Base-by-base conservation (phyloP, 2,888 invertebrate species). In the Lasius fuliginosus region DNA sequence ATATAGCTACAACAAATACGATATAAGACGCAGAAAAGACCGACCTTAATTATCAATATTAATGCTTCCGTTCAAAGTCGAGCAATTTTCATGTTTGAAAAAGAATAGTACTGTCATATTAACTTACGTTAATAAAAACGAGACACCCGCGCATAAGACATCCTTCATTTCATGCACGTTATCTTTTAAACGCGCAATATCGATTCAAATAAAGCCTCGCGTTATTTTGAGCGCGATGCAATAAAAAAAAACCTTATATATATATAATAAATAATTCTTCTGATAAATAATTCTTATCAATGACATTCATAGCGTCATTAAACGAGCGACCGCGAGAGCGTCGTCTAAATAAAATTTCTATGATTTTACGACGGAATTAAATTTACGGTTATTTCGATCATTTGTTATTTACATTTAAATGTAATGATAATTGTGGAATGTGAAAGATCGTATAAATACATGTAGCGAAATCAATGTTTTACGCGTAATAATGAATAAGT, bases 211-310 rank as follows among this genome's bases (percentile, higher is more conserved):
- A 42, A 65, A 77, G 36, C 30, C n/a, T 53, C 15, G 49, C 33
- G 82, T 76, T 79, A 81, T 81, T 81, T 53, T n/a, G n/a, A n/a
- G 27, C 27, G 46, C 27, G 42, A 49, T 36, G 79, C 46, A 73
- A 49, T 81, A 81, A 81, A 81, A 81, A 81, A 81, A 60, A 33
- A 18, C 46, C 56, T 46, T 36, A 36, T 36, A 36, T 36, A 3
- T 36, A 36, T 36, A 36, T 36, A n/a, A n/a, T n/a, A n/a, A n/a
- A n/a, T n/a, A n/a, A n/a, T n/a, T n/a, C n/a, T n/a, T 73, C 79
- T 74, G 60, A 81, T 81, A 81, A 81, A 81, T 81, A 73, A 81
- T 81, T 81, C 79, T 81, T 81, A 81, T 81, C 79, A 60, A 79
- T 74, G 79, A 81, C 75, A 73, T 79, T 79, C 60, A 81, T 74